These are phyloP conservation scores for Paraescarpia echinospica DNA, from an alignment of 1,140 invertebrate species.

Conservation along the genomic window DNA sequence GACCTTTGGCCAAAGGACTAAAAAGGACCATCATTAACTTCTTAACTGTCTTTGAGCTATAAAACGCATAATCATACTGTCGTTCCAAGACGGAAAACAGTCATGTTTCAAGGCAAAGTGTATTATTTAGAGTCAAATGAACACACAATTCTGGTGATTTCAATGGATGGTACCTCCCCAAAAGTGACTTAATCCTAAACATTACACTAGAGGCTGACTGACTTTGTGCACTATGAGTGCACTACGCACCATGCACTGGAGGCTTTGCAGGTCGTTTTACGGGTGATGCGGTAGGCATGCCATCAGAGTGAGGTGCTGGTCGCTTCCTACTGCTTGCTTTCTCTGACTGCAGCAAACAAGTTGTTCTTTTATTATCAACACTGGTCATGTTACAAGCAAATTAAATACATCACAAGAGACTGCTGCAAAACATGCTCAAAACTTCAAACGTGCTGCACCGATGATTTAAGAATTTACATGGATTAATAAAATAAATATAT, in stretches of 20 bases:
- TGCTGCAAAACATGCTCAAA: not conserved
- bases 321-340: not conserved
- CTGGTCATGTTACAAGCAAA: not conserved
- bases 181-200: not conserved
- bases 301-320: not conserved
- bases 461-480: not conserved
- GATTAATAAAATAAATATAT: too few species aligned
- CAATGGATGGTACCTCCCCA: not conserved
- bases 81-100: not conserved
- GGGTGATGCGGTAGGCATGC: not conserved
- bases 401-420: not conserved
- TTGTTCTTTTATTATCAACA: not conserved
- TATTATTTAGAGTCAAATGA: not conserved
- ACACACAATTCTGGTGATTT: not conserved
- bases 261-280: not conserved
- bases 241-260: not conserved
- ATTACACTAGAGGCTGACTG: not conserved
- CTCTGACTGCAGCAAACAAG: not conserved
- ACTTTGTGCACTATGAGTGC: not conserved
- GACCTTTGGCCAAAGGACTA: too few species aligned
- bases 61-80: not conserved
- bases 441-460: not conserved
- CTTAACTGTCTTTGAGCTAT: not conserved
- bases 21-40: too few species aligned
- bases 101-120: not conserved